Conservation (phyloP, 2,888 invertebrate genomes). For the Acronicta alni region DNA sequence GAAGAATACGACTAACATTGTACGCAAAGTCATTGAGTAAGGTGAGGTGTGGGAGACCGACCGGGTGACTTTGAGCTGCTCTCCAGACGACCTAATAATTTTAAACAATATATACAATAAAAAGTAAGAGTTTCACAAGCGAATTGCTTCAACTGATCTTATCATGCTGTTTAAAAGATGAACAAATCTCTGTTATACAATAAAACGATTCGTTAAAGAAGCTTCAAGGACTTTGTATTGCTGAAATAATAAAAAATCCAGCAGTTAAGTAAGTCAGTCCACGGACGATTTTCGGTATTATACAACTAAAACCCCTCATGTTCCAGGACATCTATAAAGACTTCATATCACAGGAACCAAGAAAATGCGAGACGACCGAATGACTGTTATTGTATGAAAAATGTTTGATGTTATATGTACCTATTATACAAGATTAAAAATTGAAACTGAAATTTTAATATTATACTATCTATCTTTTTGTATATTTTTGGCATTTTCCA, state of each 20-base stretch:
- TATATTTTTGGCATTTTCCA: too few species aligned
- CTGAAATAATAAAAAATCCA: neutral
- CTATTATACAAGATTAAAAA: too few species aligned
- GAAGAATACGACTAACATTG: constrained; percentile 45
- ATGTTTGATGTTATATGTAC: too few species aligned
- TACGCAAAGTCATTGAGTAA: constrained; percentile 61
- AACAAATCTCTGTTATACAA: constrained; percentile 12
- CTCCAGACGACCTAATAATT: constrained; percentile 83
- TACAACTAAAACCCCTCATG: too few species aligned
- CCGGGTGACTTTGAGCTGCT: constrained; percentile 81
- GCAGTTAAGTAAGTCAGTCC: too few species aligned
- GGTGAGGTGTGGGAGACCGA: constrained; percentile 71
- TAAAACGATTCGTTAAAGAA: constrained; percentile 9
- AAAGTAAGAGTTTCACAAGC: constrained; percentile 46
- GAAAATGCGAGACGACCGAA: too few species aligned
- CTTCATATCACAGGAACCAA: too few species aligned
- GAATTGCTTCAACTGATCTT: constrained; percentile 37
- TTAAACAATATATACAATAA: constrained; percentile 65
- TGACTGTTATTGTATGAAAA: too few species aligned
- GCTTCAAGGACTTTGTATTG: neutral
- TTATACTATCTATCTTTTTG: too few species aligned
- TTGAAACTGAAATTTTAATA: too few species aligned
- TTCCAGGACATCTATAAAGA: too few species aligned
- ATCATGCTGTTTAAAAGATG: constrained; percentile 35
- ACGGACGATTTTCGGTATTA: too few species aligned